Conservation (phyloP, 2,113 vertebrate genomes). For the Erythrocebus patas region DNA sequence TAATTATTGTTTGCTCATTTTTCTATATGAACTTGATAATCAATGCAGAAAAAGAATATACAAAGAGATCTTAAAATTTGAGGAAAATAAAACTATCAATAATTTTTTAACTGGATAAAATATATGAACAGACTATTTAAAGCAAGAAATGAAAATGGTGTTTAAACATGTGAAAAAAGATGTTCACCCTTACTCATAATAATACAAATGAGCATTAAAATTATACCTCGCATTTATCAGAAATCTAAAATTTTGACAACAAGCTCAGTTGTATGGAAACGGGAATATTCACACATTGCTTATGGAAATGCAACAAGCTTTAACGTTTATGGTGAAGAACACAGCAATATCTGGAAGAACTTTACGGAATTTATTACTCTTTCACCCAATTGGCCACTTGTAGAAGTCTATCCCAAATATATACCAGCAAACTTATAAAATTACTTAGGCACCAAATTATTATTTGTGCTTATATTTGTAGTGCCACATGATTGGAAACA, state of each 20-base stretch:
- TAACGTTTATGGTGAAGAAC: not conserved
- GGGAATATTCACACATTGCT: not conserved
- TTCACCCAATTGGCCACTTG: not conserved
- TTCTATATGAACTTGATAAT: not conserved
- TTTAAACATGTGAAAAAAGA: not conserved
- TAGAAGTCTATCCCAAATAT: not conserved
- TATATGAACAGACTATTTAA: not conserved
- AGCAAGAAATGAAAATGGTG: not conserved
- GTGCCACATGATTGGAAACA: not conserved
- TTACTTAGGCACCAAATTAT: not conserved
- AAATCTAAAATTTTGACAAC: not conserved
- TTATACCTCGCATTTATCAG: not conserved
- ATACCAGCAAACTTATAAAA: not conserved
- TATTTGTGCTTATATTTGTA: not conserved
- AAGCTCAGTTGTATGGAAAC: not conserved
- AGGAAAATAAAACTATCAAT: not conserved
- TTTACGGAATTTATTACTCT: not conserved
- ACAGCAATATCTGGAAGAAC: not conserved
- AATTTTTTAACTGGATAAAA: not conserved
- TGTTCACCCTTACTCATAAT: not conserved
- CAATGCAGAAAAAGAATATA: not conserved
- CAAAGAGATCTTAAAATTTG: not conserved
- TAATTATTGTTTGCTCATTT: not conserved
- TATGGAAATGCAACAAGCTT: not conserved
- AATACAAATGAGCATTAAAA: not conserved